Conservation (phyloP, 2,888 invertebrate species). For the Achlya flavicornis region DNA sequence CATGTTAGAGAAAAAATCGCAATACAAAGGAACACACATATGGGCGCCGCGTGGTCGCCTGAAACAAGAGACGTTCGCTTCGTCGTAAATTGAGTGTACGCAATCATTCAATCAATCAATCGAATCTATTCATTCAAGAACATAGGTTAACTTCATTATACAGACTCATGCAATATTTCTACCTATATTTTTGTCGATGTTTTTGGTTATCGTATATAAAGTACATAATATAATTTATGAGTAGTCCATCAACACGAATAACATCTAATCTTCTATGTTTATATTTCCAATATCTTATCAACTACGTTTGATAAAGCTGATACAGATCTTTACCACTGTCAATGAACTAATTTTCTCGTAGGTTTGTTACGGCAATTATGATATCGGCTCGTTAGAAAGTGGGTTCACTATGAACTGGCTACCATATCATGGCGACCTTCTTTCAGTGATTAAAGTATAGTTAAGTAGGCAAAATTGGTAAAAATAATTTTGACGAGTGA, state of each 20-base stretch:
- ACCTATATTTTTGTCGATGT: not conserved
- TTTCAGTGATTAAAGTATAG: too few species aligned
- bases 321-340: not conserved
- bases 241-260: not conserved
- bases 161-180: constrained; percentile 1
- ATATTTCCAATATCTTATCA: not conserved
- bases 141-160: constrained; percentile 18
- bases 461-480: too few species aligned
- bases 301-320: not conserved
- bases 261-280: constrained; percentile 1
- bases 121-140: constrained; percentile 15
- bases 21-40: not conserved
- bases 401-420: too few species aligned
- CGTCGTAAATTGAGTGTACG: constrained; percentile 22
- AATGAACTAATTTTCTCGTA: not conserved
- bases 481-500: too few species aligned
- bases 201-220: not conserved
- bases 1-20: not conserved
- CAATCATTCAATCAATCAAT: constrained; percentile 31
- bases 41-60: not conserved
- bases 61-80: constrained; percentile 3
- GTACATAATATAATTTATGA: not conserved
- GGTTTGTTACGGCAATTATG: too few species aligned
- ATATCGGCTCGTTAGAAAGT: too few species aligned
- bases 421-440: too few species aligned